Percentiles rank a stretch among this genome's conserved stretches.
These are phyloP conservation scores for Oxygymnocypris stewartii DNA, from an alignment of 2,113 vertebrate genomes.

Conservation along the genomic window DNA sequence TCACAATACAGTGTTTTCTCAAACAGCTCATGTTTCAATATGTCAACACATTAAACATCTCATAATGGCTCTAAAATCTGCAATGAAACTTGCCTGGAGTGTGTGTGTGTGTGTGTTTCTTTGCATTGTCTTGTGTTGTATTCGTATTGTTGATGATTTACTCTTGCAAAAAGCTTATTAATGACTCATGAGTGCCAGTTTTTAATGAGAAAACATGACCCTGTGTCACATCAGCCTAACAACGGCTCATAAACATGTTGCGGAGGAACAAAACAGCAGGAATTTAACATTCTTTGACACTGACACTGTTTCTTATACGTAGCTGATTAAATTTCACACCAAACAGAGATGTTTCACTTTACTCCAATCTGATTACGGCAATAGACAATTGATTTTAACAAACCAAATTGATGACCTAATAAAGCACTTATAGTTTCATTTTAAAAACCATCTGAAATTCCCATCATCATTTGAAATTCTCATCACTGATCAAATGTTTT, in stretches of 20 bases:
- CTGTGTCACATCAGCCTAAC: neutral
- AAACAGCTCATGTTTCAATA: neutral
- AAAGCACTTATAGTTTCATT: neutral
- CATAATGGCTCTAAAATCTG: neutral
- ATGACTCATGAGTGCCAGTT: neutral
- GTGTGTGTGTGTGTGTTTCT: neutral
- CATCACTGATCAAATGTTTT: neutral
- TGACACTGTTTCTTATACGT: too few relatives aligned
- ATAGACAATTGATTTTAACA: neutral
- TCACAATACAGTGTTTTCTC: neutral
- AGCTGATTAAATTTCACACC: neutral
- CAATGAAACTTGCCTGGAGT: neutral
- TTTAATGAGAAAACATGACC: conserved; percentile 3
- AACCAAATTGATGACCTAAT: neutral
- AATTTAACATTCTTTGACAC: neutral
- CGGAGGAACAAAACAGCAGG: neutral
- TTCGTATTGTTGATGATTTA: neutral
- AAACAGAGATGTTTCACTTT: neutral
- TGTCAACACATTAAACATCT: neutral
- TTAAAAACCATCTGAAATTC: neutral
- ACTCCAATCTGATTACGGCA: neutral
- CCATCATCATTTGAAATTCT: conserved; percentile 15
- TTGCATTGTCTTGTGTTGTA: neutral
- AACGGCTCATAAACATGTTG: neutral
- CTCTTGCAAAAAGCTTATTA: conserved; percentile 14